Conservation (phyloP, 1,140 invertebrate genomes). For the Cataglyphis hispanica region DNA sequence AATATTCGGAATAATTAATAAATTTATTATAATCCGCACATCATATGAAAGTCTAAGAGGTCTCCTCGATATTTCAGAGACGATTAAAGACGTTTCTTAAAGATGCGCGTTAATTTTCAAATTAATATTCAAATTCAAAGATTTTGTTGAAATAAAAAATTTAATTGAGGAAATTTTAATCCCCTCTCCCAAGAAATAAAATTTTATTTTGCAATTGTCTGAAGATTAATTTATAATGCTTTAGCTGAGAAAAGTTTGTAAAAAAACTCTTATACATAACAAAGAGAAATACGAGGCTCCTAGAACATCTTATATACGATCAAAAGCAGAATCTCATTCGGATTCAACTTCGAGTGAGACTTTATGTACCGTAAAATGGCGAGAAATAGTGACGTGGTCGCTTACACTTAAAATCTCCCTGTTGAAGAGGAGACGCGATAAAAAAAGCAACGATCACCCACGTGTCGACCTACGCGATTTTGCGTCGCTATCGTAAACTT, state of each 20-base stretch:
- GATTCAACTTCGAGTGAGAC: neutral
- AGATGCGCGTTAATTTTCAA: neutral
- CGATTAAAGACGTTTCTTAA: neutral
- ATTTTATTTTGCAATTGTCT: neutral
- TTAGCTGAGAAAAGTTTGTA: no score
- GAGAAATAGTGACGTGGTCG: constrained; percentile 20
- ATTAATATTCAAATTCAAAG: neutral
- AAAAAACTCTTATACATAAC: neutral
- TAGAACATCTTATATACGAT: neutral
- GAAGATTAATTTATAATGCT: neutral
- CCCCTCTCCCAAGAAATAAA: no score
- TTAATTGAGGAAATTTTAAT: neutral
- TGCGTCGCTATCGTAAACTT: constrained; percentile 2
- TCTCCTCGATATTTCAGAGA: neutral
- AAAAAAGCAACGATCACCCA: constrained; percentile 25
- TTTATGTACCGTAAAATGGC: neutral
- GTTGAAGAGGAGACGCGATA: neutral
- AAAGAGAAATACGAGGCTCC: neutral
- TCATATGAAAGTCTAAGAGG: neutral
- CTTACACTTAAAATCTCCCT: neutral
- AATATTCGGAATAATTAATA: neutral
- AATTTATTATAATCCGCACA: neutral
- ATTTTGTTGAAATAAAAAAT: neutral
- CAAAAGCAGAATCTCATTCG: neutral
- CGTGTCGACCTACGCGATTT: constrained; percentile 21